Evolutionary conservation across 1,140 invertebrate genomes (phyloP).

Genomic region (Lutraria rhynchaena): DNA sequence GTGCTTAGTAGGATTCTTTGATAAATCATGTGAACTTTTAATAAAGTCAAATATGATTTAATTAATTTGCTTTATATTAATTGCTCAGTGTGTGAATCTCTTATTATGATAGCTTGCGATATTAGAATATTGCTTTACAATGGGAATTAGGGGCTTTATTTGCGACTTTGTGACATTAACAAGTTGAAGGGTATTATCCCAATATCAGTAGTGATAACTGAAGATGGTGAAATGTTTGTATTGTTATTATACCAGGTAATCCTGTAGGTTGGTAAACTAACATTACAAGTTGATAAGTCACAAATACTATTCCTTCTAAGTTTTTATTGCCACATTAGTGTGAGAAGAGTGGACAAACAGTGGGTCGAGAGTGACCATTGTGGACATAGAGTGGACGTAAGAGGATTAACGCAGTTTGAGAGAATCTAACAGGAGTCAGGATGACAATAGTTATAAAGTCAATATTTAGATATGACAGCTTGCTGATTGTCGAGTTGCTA

Average conservation of each 20-base stretch:
- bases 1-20: too few species aligned
- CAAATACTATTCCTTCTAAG: conserved; percentile 17
- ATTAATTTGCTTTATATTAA: too few species aligned
- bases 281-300: conserved; percentile 18
- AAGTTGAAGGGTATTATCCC: not conserved
- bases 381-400: conserved; percentile 38
- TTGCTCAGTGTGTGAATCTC: too few species aligned
- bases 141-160: too few species aligned
- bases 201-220: conserved; percentile 3
- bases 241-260: conserved; percentile 11
- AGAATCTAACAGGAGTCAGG: not conserved
- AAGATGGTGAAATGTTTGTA: conserved; percentile 20
- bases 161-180: conserved; percentile 18
- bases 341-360: conserved; percentile 47
- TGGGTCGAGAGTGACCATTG: conserved; percentile 13
- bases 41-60: too few species aligned
- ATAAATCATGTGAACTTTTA: too few species aligned
- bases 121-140: too few species aligned
- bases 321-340: conserved; percentile 28
- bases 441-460: conserved; percentile 4
- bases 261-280: conserved; percentile 15
- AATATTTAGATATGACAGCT: conserved; percentile 38
- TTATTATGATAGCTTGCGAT: too few species aligned
- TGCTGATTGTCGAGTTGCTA: too few species aligned
- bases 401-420: conserved; percentile 33